These are phyloP conservation scores for Peromyscus maniculatus DNA, from an alignment of 2,113 vertebrate species.

Conservation along the genomic window DNA sequence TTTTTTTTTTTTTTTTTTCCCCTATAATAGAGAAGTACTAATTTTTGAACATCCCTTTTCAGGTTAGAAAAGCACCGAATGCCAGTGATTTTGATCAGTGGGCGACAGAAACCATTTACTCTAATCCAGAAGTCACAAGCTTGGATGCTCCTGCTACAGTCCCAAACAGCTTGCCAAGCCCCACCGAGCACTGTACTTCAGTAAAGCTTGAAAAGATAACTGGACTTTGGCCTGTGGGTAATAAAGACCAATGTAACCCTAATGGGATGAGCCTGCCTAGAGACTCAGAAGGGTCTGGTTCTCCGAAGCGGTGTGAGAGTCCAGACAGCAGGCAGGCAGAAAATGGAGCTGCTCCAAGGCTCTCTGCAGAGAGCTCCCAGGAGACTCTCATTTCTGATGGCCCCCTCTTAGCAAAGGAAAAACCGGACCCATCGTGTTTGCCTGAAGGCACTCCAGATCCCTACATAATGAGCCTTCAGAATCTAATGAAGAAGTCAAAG, in stretches of 20 bases:
- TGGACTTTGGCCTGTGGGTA: slow-evolving; percentile 61
- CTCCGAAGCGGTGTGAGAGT: slow-evolving; percentile 68
- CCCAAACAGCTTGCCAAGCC: slow-evolving; percentile 70
- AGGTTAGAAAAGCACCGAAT: slow-evolving; percentile 86
- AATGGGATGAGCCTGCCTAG: slow-evolving; percentile 30
- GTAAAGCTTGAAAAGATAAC: slow-evolving; percentile 69
- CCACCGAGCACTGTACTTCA: slow-evolving; percentile 28
- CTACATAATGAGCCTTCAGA: slow-evolving; percentile 91
- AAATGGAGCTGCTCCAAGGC: not conserved
- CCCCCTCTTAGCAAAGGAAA: slow-evolving; percentile 71
- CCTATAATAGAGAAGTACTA: not conserved
- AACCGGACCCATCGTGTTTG: not conserved
- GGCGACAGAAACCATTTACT: slow-evolving; percentile 74
- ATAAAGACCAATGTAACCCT: slow-evolving; percentile 37
- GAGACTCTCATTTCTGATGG: not conserved
- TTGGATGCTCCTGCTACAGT: slow-evolving; percentile 81
- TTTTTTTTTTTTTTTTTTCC: slow-evolving; percentile 3
- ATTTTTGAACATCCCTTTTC: slow-evolving; percentile 74
- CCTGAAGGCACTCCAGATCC: slow-evolving; percentile 86
- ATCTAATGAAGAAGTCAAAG: slow-evolving; percentile 93
- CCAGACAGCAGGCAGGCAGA: not conserved
- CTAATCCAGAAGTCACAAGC: slow-evolving; percentile 80
- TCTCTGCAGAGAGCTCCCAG: not conserved
- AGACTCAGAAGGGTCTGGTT: slow-evolving; percentile 64
- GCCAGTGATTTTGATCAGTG: slow-evolving; percentile 69